Conservation (phyloP, 2,888 invertebrate species). For the Drosophila macrothrix region DNA sequence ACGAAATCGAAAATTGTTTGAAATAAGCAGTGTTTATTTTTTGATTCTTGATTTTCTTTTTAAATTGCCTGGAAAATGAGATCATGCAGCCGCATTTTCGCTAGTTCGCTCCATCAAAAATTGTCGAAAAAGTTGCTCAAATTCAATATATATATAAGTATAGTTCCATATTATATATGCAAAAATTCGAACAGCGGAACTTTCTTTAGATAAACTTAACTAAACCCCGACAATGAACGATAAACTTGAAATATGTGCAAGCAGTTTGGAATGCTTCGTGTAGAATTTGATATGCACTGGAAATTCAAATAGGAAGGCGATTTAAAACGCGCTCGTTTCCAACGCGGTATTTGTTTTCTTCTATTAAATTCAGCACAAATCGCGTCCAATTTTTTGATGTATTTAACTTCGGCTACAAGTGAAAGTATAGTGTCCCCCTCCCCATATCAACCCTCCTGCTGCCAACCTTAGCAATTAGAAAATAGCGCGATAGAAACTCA, state of each 20-base stretch:
- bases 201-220: constrained; percentile 16
- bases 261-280: not conserved
- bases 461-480: not conserved
- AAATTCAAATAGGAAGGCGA: not conserved
- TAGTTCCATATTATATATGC: constrained; percentile 2
- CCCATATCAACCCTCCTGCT: not conserved
- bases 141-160: not conserved
- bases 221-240: constrained; percentile 4
- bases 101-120: constrained; percentile 16
- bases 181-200: constrained; percentile 20
- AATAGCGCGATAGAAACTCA: constrained; percentile 39
- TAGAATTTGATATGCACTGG: not conserved
- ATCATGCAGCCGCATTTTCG: constrained; percentile 32
- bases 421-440: constrained; percentile 35
- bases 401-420: constrained; percentile 25
- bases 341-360: not conserved
- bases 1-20: constrained; percentile 42
- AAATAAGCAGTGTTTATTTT: constrained; percentile 42
- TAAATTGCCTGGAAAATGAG: constrained; percentile 45
- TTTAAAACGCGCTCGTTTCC: constrained; percentile 28
- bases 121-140: not conserved
- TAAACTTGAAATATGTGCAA: not conserved
- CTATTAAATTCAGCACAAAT: constrained; percentile 4
- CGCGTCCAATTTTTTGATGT: not conserved
- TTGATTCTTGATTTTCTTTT: not conserved